These are phyloP conservation scores for Laticauda laticaudata DNA, from an alignment of 2,113 vertebrate genomes.

Conservation along the genomic window DNA sequence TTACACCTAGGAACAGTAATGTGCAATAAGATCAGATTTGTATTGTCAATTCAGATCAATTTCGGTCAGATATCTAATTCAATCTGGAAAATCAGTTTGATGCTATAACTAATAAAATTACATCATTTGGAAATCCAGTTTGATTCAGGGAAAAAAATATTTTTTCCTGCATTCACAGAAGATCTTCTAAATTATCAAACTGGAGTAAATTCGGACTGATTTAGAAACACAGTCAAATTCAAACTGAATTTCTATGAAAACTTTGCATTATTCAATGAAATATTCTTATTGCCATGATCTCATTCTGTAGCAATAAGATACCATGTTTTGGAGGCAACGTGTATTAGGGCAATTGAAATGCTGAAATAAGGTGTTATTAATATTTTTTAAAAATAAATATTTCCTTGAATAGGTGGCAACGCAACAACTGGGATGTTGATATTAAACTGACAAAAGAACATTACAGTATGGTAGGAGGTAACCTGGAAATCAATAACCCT, in stretches of 20 bases:
- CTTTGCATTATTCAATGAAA: not conserved
- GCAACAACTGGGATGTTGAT: constrained; percentile 80
- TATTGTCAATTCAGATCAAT: not conserved
- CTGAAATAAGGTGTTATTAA: not conserved
- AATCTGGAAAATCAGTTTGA: not conserved
- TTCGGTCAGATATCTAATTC: not conserved
- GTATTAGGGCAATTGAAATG: not conserved
- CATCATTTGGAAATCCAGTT: not conserved
- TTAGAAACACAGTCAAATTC: not conserved
- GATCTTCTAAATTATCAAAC: not conserved
- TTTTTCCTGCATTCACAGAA: not conserved
- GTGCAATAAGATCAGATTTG: not conserved
- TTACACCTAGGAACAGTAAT: not conserved
- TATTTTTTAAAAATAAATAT: constrained; percentile 22
- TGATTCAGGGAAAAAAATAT: not conserved
- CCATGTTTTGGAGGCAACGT: not conserved
- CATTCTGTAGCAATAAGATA: not conserved
- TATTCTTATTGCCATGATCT: not conserved
- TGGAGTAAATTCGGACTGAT: not conserved
- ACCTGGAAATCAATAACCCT: constrained; percentile 86
- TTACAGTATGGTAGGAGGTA: constrained; percentile 87
- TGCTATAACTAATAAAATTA: not conserved
- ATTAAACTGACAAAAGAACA: constrained; percentile 67
- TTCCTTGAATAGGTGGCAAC: constrained; percentile 81
- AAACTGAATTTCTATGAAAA: not conserved